Conservation (phyloP, 2,113 vertebrate species). For the Corythaixoides concolor region DNA sequence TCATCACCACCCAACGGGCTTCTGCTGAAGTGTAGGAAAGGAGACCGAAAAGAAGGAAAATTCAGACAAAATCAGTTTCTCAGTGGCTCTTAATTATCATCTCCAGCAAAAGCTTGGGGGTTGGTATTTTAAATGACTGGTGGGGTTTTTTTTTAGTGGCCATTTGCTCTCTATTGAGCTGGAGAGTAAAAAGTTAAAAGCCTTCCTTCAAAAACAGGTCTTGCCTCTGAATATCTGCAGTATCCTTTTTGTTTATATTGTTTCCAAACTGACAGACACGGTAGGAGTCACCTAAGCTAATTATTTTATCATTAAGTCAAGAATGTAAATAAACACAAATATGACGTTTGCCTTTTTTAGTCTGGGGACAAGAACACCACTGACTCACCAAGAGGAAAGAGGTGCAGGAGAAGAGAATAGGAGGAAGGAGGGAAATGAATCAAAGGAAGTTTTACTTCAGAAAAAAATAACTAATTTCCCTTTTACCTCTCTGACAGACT, state of each 20-base stretch:
- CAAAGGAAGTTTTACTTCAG: not conserved
- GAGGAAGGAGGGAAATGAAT: slow-evolving; percentile 15
- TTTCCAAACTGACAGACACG: not conserved
- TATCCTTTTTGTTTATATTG: not conserved
- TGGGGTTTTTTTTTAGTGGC: not conserved
- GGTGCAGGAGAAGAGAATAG: not conserved
- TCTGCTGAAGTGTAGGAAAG: not conserved
- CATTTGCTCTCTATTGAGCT: not conserved
- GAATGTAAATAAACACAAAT: not conserved
- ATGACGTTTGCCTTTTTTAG: not conserved
- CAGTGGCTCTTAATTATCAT: not conserved
- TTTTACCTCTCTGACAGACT: not conserved
- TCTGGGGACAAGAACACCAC: not conserved
- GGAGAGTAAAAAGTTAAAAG: not conserved
- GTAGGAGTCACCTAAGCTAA: not conserved
- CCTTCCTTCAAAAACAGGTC: not conserved
- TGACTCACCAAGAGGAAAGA: not conserved
- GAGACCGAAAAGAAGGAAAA: not conserved
- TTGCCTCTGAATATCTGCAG: not conserved
- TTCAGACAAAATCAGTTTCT: not conserved
- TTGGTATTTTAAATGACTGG: not conserved
- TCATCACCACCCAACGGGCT: not conserved
- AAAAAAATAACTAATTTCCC: not conserved
- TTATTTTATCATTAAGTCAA: not conserved
- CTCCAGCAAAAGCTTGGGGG: not conserved